Evolutionary conservation across 2,888 invertebrate genomes (phyloP).

Genomic region (Caenorhabditis angaria): DNA sequence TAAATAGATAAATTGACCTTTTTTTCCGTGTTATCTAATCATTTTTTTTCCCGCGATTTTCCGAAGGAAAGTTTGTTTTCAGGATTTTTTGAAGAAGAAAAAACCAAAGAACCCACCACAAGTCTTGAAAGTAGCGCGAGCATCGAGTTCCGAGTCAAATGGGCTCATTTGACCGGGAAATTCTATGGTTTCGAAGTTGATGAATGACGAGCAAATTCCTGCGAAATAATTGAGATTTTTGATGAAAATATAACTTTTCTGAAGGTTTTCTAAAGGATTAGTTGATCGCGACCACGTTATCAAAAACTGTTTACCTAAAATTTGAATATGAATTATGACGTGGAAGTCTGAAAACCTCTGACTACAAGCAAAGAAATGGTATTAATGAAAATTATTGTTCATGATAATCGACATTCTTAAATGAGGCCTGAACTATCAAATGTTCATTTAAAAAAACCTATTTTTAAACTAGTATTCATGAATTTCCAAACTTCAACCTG

Average conservation of each 20-base stretch:
- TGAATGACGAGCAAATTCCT: constrained; percentile 95
- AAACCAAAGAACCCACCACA: constrained; percentile 27
- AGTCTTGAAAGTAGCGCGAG: constrained; percentile 29
- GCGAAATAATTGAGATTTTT: constrained; percentile 48
- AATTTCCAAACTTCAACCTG: too few relatives aligned
- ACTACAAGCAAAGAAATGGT: too few relatives aligned
- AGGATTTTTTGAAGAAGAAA: too few relatives aligned
- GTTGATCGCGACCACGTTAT: neutral
- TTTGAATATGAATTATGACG: too few relatives aligned
- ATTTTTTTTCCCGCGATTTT: neutral
- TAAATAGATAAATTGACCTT: neutral
- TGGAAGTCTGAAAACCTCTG: too few relatives aligned
- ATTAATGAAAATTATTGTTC: too few relatives aligned
- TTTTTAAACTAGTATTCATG: too few relatives aligned
- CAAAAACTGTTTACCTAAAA: too few relatives aligned
- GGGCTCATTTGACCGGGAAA: constrained; percentile 90
- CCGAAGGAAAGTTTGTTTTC: neutral
- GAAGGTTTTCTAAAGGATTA: neutral
- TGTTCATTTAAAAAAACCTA: too few relatives aligned
- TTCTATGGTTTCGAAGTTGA: constrained; percentile 99
- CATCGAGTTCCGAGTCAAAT: constrained; percentile 37
- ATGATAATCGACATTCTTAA: too few relatives aligned
- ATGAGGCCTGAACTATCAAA: too few relatives aligned
- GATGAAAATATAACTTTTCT: neutral
- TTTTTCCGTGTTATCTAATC: neutral